Evolutionary conservation across 2,888 invertebrate genomes (phyloP).

Genomic region (Craniophora ligustri): DNA sequence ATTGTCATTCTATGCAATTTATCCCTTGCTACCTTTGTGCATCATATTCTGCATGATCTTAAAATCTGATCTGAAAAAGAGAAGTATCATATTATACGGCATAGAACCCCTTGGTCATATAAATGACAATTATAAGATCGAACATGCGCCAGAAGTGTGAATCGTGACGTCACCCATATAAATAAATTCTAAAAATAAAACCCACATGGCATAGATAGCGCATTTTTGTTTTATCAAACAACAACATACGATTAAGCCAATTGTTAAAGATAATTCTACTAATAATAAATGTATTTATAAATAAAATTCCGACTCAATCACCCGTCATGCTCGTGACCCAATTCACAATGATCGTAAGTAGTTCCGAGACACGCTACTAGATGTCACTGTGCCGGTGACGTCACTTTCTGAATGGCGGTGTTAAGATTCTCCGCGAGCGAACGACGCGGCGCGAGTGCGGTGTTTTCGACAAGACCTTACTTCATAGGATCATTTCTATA

Average conservation of each 20-base stretch:
- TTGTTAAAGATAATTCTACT: too few species aligned
- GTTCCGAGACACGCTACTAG: neutral
- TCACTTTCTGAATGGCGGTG: constrained; percentile 12
- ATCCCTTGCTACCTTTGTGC: too few species aligned
- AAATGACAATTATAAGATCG: too few species aligned
- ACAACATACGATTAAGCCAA: neutral
- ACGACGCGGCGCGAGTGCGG: neutral
- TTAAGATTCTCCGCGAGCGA: constrained; percentile 12
- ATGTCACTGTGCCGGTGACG: constrained; percentile 14
- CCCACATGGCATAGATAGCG: neutral
- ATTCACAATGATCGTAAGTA: neutral
- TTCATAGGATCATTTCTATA: constrained; percentile 35
- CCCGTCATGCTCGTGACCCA: neutral
- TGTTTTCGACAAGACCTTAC: constrained; percentile 15
- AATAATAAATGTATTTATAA: too few species aligned
- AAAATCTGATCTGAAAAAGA: too few species aligned
- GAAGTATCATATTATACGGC: too few species aligned
- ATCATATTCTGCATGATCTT: too few species aligned
- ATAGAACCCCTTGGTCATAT: too few species aligned
- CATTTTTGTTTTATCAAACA: neutral
- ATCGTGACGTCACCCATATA: too few species aligned
- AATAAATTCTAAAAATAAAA: neutral
- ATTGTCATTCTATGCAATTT: too few species aligned
- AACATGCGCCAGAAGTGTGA: too few species aligned
- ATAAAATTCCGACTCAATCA: neutral